Evolutionary conservation across 2,888 invertebrate genomes (phyloP).

Genomic region (Halictus quadricinctus): DNA sequence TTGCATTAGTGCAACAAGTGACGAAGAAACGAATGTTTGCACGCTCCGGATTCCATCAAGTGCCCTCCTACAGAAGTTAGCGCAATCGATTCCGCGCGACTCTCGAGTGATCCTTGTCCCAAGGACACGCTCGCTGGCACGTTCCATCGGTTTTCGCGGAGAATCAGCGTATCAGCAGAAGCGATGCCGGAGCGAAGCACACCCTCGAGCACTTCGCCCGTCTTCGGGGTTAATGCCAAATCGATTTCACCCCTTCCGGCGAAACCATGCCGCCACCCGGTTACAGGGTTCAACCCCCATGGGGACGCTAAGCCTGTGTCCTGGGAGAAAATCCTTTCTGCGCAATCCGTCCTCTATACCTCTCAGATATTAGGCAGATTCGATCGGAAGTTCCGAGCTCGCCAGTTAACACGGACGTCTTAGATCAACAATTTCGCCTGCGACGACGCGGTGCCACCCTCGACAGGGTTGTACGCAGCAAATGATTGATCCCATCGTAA

Average conservation of each 20-base stretch:
- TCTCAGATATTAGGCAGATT: slow-evolving; percentile 9
- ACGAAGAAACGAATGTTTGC: slow-evolving; percentile 7
- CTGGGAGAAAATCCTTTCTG: slow-evolving; percentile 14
- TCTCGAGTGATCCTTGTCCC: neutral
- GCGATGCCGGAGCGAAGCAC: neutral
- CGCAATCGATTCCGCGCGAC: slow-evolving; percentile 8
- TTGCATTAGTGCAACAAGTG: slow-evolving; percentile 24
- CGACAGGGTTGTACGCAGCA: neutral
- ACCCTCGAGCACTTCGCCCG: slow-evolving; percentile 26
- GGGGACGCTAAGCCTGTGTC: slow-evolving; percentile 16
- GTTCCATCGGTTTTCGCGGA: neutral
- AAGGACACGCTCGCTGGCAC: neutral
- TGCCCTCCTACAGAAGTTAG: neutral
- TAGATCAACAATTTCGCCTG: neutral
- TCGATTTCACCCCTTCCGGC: slow-evolving; percentile 44
- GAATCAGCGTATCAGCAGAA: neutral
- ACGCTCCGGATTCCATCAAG: slow-evolving; percentile 15
- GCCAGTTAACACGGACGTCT: neutral
- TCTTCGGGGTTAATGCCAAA: slow-evolving; percentile 46
- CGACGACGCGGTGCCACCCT: neutral
- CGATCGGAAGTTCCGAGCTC: slow-evolving; percentile 2
- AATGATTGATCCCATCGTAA: neutral
- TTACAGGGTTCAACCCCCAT: slow-evolving; percentile 11
- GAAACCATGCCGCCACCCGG: slow-evolving; percentile 21
- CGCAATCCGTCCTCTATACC: neutral